Percentiles rank a stretch among this genome's conserved stretches.
Conservation (phyloP, 2,888 invertebrate species). For the Cyclophora albipunctata region DNA sequence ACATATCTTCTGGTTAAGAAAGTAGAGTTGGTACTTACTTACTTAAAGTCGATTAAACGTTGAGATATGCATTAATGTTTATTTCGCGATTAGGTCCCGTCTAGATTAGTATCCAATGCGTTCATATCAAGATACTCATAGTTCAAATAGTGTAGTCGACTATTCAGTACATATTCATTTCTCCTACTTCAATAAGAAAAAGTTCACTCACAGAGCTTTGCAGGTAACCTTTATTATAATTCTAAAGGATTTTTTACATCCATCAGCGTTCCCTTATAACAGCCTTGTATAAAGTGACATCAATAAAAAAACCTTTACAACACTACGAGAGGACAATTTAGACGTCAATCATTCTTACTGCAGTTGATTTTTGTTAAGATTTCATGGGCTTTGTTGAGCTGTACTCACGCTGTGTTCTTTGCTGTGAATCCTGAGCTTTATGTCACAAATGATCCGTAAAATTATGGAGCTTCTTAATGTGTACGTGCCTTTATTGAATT, state of each 20-base stretch:
- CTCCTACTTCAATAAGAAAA: no score
- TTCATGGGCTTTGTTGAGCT: constrained; percentile 38
- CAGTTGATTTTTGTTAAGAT: constrained; percentile 37
- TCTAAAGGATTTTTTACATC: constrained; percentile 26
- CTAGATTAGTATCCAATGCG: no score
- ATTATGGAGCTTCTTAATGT: constrained; percentile 44
- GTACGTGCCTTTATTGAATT: constrained; percentile 14
- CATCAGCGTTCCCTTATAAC: constrained; percentile 26
- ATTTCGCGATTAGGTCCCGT: no score
- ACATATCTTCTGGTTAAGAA: no score
- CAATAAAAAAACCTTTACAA: constrained; percentile 34
- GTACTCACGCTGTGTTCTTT: constrained; percentile 29
- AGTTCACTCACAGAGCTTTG: neutral
- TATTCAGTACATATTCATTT: no score
- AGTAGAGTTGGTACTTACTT: no score
- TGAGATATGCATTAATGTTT: no score
- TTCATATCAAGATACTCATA: no score
- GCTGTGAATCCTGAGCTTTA: constrained; percentile 34
- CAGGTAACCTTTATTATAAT: constrained; percentile 12
- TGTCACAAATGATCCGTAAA: constrained; percentile 52
- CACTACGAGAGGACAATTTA: constrained; percentile 36
- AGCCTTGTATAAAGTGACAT: constrained; percentile 36
- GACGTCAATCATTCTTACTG: constrained; percentile 51
- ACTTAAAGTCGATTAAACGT: no score
- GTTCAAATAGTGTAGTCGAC: no score